Percentiles rank a stretch among this genome's conserved stretches.
Evolutionary conservation across 2,797 vertebrate genomes (phyloP).

Genomic region (Bryconaethiops microstoma): DNA sequence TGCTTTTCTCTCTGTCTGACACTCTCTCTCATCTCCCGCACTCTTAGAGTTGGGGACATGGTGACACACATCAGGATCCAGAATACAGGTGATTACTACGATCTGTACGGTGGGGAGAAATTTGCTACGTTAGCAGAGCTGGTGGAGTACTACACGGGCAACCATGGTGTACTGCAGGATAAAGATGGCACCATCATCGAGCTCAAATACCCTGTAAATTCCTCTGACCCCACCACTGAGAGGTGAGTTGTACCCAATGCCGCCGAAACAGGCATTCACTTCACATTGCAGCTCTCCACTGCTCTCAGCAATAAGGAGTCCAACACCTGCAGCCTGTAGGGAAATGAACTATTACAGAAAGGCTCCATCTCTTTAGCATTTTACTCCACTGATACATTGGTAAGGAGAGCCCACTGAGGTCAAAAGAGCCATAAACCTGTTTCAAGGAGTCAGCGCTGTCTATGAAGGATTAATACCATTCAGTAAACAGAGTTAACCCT

Average conservation of each 20-base stretch:
- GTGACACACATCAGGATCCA: constrained; percentile 98
- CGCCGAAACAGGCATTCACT: neutral
- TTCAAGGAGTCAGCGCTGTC: neutral
- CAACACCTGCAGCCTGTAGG: neutral
- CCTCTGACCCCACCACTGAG: constrained; percentile 93
- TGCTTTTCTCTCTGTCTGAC: neutral
- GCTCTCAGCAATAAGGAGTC: too few species aligned
- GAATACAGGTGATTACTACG: constrained; percentile 96
- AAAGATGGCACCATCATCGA: constrained; percentile 91
- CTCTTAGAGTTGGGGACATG: constrained; percentile 83
- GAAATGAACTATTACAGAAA: neutral
- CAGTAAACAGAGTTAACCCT: neutral
- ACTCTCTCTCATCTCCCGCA: constrained; percentile 21
- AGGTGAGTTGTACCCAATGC: constrained; percentile 76
- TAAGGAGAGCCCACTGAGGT: neutral
- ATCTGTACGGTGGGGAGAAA: constrained; percentile 97
- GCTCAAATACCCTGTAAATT: constrained; percentile 91
- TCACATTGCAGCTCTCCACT: neutral
- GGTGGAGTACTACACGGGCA: constrained; percentile 93
- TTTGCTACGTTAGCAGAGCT: constrained; percentile 94
- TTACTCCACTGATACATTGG: neutral
- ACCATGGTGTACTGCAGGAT: constrained; percentile 91
- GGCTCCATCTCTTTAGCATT: neutral
- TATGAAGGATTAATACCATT: neutral
- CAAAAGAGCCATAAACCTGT: neutral